Conservation (phyloP, 2,113 vertebrate species). For the Loxodonta africana region DNA sequence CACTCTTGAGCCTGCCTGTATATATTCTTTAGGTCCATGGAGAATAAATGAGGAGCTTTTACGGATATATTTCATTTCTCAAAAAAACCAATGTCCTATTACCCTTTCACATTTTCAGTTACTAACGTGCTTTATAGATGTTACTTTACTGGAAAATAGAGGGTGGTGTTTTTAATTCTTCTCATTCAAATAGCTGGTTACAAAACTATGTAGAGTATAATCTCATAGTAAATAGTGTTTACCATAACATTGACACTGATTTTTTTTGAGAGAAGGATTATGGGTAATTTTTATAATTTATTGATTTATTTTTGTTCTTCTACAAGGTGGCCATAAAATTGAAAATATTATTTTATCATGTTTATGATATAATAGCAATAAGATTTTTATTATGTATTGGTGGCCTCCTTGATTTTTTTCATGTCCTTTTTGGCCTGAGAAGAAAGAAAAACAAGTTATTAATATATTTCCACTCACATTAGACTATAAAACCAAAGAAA, state of each 20-base stretch:
- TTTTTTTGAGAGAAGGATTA: not conserved
- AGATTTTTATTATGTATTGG: not conserved
- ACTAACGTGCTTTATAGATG: not conserved
- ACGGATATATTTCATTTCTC: slow-evolving; percentile 3
- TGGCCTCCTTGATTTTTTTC: not conserved
- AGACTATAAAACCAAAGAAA: not conserved
- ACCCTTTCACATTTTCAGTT: slow-evolving; percentile 31
- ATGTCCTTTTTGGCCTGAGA: slow-evolving; percentile 22
- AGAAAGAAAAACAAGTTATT: slow-evolving; percentile 26
- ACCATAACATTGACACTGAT: not conserved
- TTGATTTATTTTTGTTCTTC: not conserved
- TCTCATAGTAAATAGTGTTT: slow-evolving; percentile 30
- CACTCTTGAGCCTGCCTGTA: not conserved
- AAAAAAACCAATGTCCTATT: not conserved
- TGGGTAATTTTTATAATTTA: not conserved
- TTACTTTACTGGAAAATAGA: slow-evolving; percentile 12
- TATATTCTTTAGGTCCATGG: slow-evolving; percentile 10
- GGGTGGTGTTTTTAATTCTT: slow-evolving; percentile 28
- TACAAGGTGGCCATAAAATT: not conserved
- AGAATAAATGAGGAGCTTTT: slow-evolving; percentile 36
- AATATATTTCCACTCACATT: not conserved
- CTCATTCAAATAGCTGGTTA: slow-evolving; percentile 1
- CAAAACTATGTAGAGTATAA: not conserved
- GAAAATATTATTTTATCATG: slow-evolving; percentile 31
- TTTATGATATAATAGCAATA: not conserved